These are phyloP conservation scores for Trissolcus japonicus DNA, from an alignment of 2,888 invertebrate genomes.

Conservation along the genomic window DNA sequence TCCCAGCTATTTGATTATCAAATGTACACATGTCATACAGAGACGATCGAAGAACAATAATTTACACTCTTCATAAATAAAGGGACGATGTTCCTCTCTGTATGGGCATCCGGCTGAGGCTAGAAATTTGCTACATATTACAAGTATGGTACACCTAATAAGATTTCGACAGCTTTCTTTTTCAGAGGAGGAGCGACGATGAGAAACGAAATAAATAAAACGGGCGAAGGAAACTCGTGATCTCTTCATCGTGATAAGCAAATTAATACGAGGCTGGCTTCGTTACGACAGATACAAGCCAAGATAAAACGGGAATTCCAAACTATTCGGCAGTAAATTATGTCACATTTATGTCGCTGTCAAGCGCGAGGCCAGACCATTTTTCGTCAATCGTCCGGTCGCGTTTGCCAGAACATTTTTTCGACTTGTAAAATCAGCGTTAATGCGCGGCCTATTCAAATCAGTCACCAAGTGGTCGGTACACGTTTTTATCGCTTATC, in stretches of 20 bases:
- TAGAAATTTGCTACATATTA: slow-evolving; percentile 14
- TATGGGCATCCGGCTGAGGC: slow-evolving; percentile 3
- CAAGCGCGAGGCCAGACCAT: slow-evolving; percentile 40
- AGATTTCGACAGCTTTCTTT: slow-evolving; percentile 32
- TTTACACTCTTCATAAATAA: slow-evolving; percentile 29
- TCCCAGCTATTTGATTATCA: slow-evolving; percentile 14
- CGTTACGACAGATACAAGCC: slow-evolving; percentile 56
- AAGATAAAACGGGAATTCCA: slow-evolving; percentile 52
- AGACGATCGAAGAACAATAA: slow-evolving; percentile 14
- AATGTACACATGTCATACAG: slow-evolving; percentile 28
- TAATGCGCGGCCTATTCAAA: slow-evolving; percentile 44
- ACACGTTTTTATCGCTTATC: background rate
- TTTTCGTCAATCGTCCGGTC: slow-evolving; percentile 49
- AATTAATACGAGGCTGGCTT: slow-evolving; percentile 56
- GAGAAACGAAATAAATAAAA: slow-evolving; percentile 32
- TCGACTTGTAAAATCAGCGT: slow-evolving; percentile 46
- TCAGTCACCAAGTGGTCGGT: slow-evolving; percentile 27
- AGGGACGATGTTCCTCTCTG: slow-evolving; percentile 20
- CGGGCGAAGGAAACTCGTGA: slow-evolving; percentile 40
- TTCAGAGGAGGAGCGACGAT: slow-evolving; percentile 13
- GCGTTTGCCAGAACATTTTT: slow-evolving; percentile 39
- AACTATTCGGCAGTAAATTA: slow-evolving; percentile 53
- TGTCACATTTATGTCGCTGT: slow-evolving; percentile 54
- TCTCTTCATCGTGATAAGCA: slow-evolving; percentile 58
- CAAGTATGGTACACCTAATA: slow-evolving; percentile 32